Evolutionary conservation across 2,888 invertebrate genomes (phyloP).

Genomic region (Harpalus rubripes): DNA sequence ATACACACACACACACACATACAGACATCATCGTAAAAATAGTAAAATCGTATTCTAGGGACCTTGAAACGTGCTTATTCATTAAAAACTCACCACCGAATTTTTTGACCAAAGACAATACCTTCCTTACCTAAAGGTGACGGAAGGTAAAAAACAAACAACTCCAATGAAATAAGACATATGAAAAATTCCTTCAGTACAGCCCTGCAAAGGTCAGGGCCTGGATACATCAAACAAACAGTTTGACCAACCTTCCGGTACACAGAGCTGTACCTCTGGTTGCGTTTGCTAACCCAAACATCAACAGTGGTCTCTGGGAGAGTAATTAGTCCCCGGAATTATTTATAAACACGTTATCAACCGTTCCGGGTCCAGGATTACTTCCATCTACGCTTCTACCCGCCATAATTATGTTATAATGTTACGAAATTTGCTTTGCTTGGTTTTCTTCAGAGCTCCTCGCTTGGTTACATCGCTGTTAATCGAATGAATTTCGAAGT

Average conservation of each 20-base stretch:
- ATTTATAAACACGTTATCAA: conserved; percentile 57
- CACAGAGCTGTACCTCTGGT: not conserved
- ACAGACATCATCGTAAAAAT: no score
- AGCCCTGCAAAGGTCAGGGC: not conserved
- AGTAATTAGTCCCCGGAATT: conserved; percentile 51
- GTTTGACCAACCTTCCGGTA: not conserved
- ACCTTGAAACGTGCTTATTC: no score
- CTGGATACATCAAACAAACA: not conserved
- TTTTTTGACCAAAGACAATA: no score
- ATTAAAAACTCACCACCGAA: no score
- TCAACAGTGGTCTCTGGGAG: not conserved
- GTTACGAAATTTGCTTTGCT: conserved; percentile 39
- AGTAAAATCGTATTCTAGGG: no score
- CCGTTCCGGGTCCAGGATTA: conserved; percentile 31
- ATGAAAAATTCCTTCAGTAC: not conserved
- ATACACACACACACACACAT: no score
- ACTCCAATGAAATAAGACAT: no score
- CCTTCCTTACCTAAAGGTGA: no score
- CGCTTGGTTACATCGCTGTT: conserved; percentile 12
- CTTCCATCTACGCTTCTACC: not conserved
- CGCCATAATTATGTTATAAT: conserved; percentile 44
- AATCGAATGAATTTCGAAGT: conserved; percentile 22
- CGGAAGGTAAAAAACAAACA: no score
- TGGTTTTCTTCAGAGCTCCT: conserved; percentile 36
- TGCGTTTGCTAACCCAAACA: not conserved